Evolutionary conservation across 2,113 vertebrate species (phyloP).

Genomic region (Ceyx cyanopectus): DNA sequence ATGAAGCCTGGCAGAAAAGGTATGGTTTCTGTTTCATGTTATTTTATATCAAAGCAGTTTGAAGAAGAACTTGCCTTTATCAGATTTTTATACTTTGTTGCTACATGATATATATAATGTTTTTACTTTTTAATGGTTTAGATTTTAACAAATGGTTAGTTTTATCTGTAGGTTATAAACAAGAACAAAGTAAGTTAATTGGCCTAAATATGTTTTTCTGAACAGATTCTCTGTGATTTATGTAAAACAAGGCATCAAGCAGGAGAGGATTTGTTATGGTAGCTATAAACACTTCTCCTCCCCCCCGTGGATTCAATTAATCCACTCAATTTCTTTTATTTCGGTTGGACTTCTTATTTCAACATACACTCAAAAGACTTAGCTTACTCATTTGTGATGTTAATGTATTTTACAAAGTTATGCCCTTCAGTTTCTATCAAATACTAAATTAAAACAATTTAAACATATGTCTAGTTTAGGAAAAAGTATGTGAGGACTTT

Average conservation of each 20-base stretch:
- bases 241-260: neutral
- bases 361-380: neutral
- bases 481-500: neutral
- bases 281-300: neutral
- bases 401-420: neutral
- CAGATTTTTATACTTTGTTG: neutral
- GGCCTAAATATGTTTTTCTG: neutral
- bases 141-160: neutral
- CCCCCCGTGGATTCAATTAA: fast-evolving
- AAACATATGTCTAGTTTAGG: neutral
- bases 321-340: neutral
- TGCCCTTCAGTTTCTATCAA: neutral
- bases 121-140: neutral
- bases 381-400: fast-evolving
- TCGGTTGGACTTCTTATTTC: neutral
- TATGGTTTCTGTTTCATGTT: conserved; percentile 56
- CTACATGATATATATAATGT: neutral
- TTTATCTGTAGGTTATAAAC: neutral
- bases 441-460: neutral
- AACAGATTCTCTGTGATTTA: neutral
- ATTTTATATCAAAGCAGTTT: neutral
- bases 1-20: conserved; percentile 99
- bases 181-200: neutral
- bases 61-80: neutral
- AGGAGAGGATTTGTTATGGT: neutral